Percentiles rank a stretch among this genome's conserved stretches.
Evolutionary conservation across 1,140 invertebrate genomes (phyloP).

Genomic region (Tachypleus tridentatus): DNA sequence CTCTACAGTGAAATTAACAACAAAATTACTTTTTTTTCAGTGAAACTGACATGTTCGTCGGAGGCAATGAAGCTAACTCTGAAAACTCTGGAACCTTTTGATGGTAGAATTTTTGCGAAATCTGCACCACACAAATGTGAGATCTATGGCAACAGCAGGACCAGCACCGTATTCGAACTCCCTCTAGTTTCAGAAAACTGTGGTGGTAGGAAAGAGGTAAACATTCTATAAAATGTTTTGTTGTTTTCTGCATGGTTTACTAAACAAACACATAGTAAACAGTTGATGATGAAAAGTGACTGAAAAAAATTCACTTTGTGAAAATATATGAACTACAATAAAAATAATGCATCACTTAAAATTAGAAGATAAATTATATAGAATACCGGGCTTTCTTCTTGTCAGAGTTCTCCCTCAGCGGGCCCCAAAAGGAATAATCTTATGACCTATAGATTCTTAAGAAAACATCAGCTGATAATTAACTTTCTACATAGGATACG

Average conservation of each 20-base stretch:
- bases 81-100: constrained; percentile 38
- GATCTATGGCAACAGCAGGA: constrained; percentile 34
- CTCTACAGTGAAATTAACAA: not conserved
- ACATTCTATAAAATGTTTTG: constrained; percentile 14
- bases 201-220: constrained; percentile 16
- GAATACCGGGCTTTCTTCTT: no score
- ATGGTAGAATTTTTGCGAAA: constrained; percentile 30
- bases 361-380: no score
- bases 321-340: no score
- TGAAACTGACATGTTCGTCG: constrained; percentile 39
- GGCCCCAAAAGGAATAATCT: no score
- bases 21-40: constrained; percentile 10
- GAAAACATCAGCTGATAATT: no score
- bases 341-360: no score
- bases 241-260: constrained; percentile 26
- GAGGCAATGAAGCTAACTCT: constrained; percentile 38
- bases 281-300: constrained; percentile 4
- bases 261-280: constrained; percentile 5
- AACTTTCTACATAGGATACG: no score
- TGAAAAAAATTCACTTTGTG: no score
- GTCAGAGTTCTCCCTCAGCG: no score
- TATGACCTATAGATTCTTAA: no score
- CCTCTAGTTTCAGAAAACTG: constrained; percentile 28
- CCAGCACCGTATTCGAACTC: constrained; percentile 35
- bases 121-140: constrained; percentile 31